Evolutionary conservation across 2,888 invertebrate species (phyloP), one percentile per base, ranked within the genome.

Genomic region (Harpalus rufipes): DNA sequence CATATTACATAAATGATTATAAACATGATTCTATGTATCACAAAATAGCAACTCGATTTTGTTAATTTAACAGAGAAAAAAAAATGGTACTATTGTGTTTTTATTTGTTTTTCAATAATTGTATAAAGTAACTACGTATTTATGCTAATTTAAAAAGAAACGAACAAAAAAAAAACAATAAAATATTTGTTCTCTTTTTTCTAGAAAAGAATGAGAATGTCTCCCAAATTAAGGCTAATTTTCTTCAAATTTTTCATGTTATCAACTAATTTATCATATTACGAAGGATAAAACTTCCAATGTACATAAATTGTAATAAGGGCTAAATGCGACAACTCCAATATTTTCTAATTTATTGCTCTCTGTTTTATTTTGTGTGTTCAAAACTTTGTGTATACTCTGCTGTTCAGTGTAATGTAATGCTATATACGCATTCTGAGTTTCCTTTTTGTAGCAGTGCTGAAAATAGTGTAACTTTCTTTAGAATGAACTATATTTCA

Each of bases 301-400:
- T 51, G 44, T 51, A 51, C 44, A 51, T 51, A 51, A 51, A 51
- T 51, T 51, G 44, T 51, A 51, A 51, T 51, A 51, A 51, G 44
- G 44, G 12, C 44, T 51, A 51, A 51, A 51, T 51, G 12, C 44
- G 44, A 51, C 44, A 51, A 51, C 44, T 51, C 44, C 44, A 51
- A 51, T 51, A 51, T 51, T 51, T 51, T 51, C 44, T 51, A 51
- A 51, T 51, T 51, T 51, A 51, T 51, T 51, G 44, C 44, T 51
- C 44, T 51, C 44, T 51, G 44, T 51, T 51, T 51, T 51, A 51
- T 51, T 51, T 51, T 51, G 44, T 51, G 12, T 51, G 44, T 51
- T 51, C 44, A 51, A 12, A 51, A 51, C 44, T 51, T 51, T 51
- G 44, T 51, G 44, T 51, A 32, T 32, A 51, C 44, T 51, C 44